Evolutionary conservation across 2,113 vertebrate genomes (phyloP).

Genomic region (Apodemus sylvaticus): DNA sequence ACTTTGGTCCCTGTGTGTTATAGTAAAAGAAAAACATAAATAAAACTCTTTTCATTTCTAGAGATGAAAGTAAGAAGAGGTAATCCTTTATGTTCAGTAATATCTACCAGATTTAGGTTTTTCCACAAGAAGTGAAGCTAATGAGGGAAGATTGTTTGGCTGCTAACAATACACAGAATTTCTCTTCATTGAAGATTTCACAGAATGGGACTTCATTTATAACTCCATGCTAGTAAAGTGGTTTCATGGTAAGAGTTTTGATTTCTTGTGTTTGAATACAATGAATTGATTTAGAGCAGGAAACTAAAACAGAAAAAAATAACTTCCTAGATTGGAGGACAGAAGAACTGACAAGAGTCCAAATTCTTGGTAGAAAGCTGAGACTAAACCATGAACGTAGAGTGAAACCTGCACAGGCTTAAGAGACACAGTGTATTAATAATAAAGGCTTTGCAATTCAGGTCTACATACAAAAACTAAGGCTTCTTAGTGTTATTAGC

Average conservation of each 20-base stretch:
- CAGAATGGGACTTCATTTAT: not conserved
- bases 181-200: not conserved
- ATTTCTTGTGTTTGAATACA: not conserved
- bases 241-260: not conserved
- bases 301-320: not conserved
- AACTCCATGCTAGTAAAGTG: not conserved
- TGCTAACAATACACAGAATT: not conserved
- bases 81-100: not conserved
- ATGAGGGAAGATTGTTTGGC: not conserved
- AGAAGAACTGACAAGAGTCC: not conserved
- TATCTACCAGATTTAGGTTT: too few relatives aligned
- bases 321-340: not conserved
- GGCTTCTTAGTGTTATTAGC: not conserved
- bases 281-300: not conserved
- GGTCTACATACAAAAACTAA: accelerated
- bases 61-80: not conserved
- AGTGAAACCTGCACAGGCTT: not conserved
- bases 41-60: not conserved
- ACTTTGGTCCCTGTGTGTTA: not conserved
- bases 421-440: not conserved
- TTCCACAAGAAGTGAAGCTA: not conserved
- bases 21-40: not conserved
- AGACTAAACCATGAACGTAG: not conserved
- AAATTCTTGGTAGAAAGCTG: not conserved
- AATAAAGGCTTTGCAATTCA: not conserved